Base-by-base conservation (phyloP, 92 coral and sea anemone genomes). In the Siderastrea siderea region DNA sequence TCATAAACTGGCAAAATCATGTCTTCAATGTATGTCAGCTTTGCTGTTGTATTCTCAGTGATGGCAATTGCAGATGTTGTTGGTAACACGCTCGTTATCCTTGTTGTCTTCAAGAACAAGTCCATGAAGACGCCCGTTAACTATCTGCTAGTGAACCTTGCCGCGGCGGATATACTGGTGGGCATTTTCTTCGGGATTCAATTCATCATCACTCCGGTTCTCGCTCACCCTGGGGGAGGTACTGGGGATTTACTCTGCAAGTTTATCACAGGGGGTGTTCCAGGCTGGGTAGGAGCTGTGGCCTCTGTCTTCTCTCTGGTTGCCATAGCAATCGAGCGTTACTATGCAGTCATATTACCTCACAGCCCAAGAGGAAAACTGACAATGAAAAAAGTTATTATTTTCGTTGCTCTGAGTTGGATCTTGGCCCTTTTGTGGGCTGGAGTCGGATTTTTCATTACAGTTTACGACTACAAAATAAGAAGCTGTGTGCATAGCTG, bases 221-320 rank as follows among this genome's bases (percentile, higher is more conserved):
- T 84, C 72, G 50, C 7, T 9, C 81, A 84, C 71, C 87, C 87
- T 12, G 17, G 12, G 19, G 64, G 73, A 11, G 13, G 38, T 13
- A 74, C 72, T 13, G 87, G 87, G 44, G 81, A 84, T 74, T 15
- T 84, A 14, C 81, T 84, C 3, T 84, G 87, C 17, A 84, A 84
- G 73, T 51, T 84, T 50, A 73, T 84, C 45, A 84, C 87, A 1
- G 87, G 87, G 0, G 81, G 87, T 44, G 64, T 84, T 16, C 80
- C 80, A 48, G 87, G 87, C 51, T 84, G 87, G 87, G 70, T 84
- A 15, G 86, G 86, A 53, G 86, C 86, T 26, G 78, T 82, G 3
- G n/a, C 86, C 2, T 82, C 86, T 14, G 78, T 82, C 44, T 82
- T 82, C 77, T 70, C 86, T 2, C 68, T 82, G 77, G 77, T 82